These are phyloP conservation scores for Panzeria rudis DNA, from an alignment of 2,888 invertebrate genomes.

Conservation along the genomic window DNA sequence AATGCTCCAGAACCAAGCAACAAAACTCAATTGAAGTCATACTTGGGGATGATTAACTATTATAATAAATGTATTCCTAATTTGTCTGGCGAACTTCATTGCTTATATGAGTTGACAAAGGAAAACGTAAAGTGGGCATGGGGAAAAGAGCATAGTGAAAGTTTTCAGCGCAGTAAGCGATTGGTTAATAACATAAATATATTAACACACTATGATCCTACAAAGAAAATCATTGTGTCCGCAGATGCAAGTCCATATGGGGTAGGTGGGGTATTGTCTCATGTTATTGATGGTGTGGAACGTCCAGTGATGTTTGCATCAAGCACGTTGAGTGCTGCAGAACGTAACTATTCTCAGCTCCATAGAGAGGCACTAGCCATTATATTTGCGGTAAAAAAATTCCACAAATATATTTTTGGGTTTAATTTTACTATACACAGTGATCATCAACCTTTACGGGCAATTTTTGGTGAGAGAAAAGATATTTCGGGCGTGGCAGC, in stretches of 20 bases:
- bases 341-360: slow-evolving; percentile 54
- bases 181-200: slow-evolving; percentile 52
- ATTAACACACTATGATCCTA: slow-evolving; percentile 59
- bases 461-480: slow-evolving; percentile 47
- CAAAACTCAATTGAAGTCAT: slow-evolving; percentile 66
- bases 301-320: slow-evolving; percentile 60
- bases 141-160: slow-evolving; percentile 39
- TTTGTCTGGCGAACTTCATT: no score
- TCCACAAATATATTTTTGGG: slow-evolving; percentile 60
- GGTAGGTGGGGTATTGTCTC: slow-evolving; percentile 44
- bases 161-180: slow-evolving; percentile 61
- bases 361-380: slow-evolving; percentile 10
- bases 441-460: slow-evolving; percentile 13
- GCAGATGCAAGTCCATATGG: slow-evolving; percentile 53
- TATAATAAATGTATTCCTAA: no score
- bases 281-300: slow-evolving; percentile 61
- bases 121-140: slow-evolving; percentile 55
- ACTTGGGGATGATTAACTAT: slow-evolving; percentile 56
- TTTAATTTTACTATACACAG: slow-evolving; percentile 43
- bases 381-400: slow-evolving; percentile 53
- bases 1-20: slow-evolving; percentile 47
- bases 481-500: slow-evolving; percentile 25
- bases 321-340: slow-evolving; percentile 29
- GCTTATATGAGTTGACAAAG: background rate
- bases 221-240: slow-evolving; percentile 39